These are phyloP conservation scores for Oscheius sp. DNA, from an alignment of 2,888 invertebrate species.

Conservation along the genomic window DNA sequence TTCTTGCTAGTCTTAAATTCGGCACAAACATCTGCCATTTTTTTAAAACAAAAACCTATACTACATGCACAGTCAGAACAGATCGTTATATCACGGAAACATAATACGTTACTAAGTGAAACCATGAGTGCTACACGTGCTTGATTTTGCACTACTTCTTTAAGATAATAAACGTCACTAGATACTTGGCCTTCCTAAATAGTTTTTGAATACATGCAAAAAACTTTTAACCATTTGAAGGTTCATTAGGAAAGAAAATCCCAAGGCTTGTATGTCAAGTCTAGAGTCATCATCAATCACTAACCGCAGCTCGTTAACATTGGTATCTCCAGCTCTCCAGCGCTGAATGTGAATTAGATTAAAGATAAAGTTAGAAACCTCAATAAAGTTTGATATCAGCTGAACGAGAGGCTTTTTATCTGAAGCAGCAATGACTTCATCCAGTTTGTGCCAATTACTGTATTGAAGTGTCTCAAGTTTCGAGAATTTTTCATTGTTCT, in stretches of 20 bases:
- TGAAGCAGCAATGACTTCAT: background rate
- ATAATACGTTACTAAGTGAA: background rate
- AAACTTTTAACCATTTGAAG: background rate
- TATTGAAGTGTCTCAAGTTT: background rate
- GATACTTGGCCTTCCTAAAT: background rate
- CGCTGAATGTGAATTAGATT: background rate
- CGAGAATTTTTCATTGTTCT: background rate
- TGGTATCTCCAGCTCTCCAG: background rate
- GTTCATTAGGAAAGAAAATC: background rate
- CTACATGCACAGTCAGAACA: background rate
- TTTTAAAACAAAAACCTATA: background rate
- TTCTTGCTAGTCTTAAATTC: background rate
- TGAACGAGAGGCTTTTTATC: background rate
- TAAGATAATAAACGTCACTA: background rate
- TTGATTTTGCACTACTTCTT: background rate
- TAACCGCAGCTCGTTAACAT: background rate
- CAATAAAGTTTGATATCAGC: background rate
- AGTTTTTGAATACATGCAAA: background rate
- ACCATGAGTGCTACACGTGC: background rate
- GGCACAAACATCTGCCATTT: background rate
- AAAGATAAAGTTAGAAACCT: background rate
- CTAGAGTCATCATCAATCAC: background rate
- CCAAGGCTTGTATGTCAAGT: background rate
- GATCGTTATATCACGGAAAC: background rate
- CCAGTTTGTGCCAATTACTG: background rate